A percentile compares a stretch with the other conserved stretches of the same genome.
These are phyloP conservation scores for Drosophila melanosoma DNA, from an alignment of 2,888 invertebrate species.

Conservation along the genomic window DNA sequence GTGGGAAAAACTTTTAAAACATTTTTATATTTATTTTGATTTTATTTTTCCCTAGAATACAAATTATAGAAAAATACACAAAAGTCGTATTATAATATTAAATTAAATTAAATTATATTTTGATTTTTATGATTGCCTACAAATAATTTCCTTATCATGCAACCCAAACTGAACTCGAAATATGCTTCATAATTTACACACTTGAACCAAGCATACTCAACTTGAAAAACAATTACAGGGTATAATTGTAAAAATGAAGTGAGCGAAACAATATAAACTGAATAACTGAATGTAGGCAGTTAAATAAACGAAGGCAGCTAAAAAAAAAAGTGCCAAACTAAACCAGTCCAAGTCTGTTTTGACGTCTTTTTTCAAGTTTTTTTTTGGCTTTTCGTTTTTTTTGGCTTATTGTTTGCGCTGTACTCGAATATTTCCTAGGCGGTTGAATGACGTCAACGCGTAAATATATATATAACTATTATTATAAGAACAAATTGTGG, in stretches of 20 bases:
- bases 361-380: constrained; percentile 31
- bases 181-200: background rate
- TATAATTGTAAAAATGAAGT: background rate
- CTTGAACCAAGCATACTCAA: background rate
- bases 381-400: constrained; percentile 21
- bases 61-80: background rate
- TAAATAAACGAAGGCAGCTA: constrained; percentile 14
- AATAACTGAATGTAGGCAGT: constrained; percentile 27
- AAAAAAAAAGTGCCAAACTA: constrained; percentile 31
- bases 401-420: constrained; percentile 26
- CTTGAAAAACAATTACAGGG: background rate
- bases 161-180: background rate
- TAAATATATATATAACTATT: constrained; percentile 75
- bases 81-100: background rate
- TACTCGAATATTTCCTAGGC: constrained; percentile 50
- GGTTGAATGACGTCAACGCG: constrained; percentile 65
- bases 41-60: background rate
- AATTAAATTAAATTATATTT: background rate
- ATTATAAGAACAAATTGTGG: constrained; percentile 53
- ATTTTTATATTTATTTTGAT: too few relatives aligned
- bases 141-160: background rate
- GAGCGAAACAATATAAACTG: background rate
- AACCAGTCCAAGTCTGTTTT: constrained; percentile 64
- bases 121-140: background rate
- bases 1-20: too few relatives aligned